A percentile compares a stretch with the other conserved stretches of the same genome.
Evolutionary conservation across 1,140 invertebrate genomes (phyloP).

Genomic region (Argopecten irradians): DNA sequence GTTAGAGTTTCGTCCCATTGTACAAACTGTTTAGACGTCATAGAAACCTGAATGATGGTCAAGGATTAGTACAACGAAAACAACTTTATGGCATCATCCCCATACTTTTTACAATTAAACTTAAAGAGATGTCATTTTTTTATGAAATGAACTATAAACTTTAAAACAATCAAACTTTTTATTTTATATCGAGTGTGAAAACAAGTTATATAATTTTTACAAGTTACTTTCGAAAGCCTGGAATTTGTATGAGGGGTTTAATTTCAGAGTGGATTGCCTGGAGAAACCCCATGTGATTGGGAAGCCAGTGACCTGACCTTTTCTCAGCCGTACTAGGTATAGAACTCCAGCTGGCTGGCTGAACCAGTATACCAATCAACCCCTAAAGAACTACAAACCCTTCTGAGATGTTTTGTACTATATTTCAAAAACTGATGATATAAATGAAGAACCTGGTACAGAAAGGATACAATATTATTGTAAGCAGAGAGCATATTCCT

Average conservation of each 20-base stretch:
- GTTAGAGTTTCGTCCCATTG: slow-evolving; percentile 59
- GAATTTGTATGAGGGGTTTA: background rate
- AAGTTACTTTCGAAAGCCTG: background rate
- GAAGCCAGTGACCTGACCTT: too few species aligned
- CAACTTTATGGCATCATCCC: too few species aligned
- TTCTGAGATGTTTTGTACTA: too few species aligned
- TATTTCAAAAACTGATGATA: too few species aligned
- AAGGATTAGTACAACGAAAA: slow-evolving; percentile 40
- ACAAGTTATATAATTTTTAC: background rate
- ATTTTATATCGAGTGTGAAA: background rate
- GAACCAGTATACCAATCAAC: too few species aligned
- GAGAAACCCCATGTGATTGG: too few species aligned
- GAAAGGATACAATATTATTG: slow-evolving; percentile 67
- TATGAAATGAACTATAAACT: background rate
- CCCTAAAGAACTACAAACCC: too few species aligned
- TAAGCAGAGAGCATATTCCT: slow-evolving; percentile 57
- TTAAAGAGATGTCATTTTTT: background rate
- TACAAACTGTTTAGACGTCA: slow-evolving; percentile 58
- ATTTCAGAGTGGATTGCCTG: too few species aligned
- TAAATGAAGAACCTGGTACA: too few species aligned
- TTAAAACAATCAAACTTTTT: background rate
- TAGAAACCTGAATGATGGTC: slow-evolving; percentile 44
- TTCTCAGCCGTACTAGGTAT: too few species aligned
- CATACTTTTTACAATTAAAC: background rate
- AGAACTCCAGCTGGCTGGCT: too few species aligned